Evolutionary conservation across 1,140 invertebrate genomes (phyloP).

Genomic region (Neocloeon triangulifer): DNA sequence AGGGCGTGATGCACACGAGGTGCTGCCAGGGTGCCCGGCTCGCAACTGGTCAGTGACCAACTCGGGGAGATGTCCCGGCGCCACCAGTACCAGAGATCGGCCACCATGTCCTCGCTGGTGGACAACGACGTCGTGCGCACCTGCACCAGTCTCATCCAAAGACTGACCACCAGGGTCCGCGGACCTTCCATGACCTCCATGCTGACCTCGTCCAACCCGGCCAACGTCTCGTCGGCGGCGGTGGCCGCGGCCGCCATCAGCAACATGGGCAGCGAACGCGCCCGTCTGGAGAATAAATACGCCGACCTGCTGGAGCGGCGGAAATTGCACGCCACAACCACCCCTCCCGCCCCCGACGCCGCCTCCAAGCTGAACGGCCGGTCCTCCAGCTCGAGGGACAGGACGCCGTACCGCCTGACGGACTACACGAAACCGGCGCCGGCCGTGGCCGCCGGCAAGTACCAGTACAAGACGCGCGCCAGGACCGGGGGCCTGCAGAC

Average conservation of each 20-base stretch:
- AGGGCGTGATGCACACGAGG: conserved; percentile 1
- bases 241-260: conserved; percentile 19
- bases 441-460: no score
- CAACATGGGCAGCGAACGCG: conserved; percentile 27
- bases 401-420: conserved; percentile 1
- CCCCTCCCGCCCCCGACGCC: neutral
- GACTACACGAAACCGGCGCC: no score
- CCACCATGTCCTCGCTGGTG: conserved; percentile 10
- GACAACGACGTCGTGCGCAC: conserved; percentile 16
- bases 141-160: conserved; percentile 56
- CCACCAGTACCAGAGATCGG: conserved; percentile 8
- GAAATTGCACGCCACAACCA: neutral
- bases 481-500: no score
- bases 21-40: conserved; percentile 6
- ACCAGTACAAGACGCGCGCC: no score
- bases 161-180: conserved; percentile 40
- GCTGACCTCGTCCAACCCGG: conserved; percentile 1
- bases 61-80: conserved; percentile 8
- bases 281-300: conserved; percentile 35
- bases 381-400: neutral
- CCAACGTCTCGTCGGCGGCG: conserved; percentile 4
- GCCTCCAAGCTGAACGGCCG: neutral
- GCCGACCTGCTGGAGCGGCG: conserved; percentile 31
- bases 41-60: conserved; percentile 9
- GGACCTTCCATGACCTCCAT: conserved; percentile 29